Evolutionary conservation across 2,888 invertebrate species (phyloP).

Genomic region (Chrysolina americana): DNA sequence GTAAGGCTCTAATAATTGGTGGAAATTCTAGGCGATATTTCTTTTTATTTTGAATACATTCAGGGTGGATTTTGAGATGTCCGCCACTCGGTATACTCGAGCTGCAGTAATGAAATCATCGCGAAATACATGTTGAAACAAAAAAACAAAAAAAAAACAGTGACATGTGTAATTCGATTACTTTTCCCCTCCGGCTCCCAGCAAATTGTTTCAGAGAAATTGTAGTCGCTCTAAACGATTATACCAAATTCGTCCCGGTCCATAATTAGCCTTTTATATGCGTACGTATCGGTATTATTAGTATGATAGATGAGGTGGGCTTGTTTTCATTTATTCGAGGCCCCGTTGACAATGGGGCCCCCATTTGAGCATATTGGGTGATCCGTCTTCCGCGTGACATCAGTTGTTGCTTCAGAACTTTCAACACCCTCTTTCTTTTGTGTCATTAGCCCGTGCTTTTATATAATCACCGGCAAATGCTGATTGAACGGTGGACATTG

Average conservation of each 20-base stretch:
- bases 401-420: conserved; percentile 56
- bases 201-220: conserved; percentile 8
- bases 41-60: no score
- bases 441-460: conserved; percentile 28
- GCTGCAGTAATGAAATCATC: no score
- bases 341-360: conserved; percentile 58
- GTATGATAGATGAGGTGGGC: conserved; percentile 64
- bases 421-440: conserved; percentile 38
- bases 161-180: neutral
- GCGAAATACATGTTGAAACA: neutral
- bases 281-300: conserved; percentile 59
- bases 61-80: no score
- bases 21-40: no score
- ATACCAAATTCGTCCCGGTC: conserved; percentile 16
- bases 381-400: conserved; percentile 66
- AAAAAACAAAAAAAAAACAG: neutral
- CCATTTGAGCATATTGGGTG: conserved; percentile 62
- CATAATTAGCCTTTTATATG: conserved; percentile 23
- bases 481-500: neutral
- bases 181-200: neutral
- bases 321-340: conserved; percentile 56
- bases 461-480: conserved; percentile 2
- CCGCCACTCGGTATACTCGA: no score
- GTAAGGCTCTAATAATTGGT: no score
- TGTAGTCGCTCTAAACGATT: neutral